Conservation (phyloP, 37 sponge, comb jelly and placozoan species). For the Diacarnus erythraeanus region DNA sequence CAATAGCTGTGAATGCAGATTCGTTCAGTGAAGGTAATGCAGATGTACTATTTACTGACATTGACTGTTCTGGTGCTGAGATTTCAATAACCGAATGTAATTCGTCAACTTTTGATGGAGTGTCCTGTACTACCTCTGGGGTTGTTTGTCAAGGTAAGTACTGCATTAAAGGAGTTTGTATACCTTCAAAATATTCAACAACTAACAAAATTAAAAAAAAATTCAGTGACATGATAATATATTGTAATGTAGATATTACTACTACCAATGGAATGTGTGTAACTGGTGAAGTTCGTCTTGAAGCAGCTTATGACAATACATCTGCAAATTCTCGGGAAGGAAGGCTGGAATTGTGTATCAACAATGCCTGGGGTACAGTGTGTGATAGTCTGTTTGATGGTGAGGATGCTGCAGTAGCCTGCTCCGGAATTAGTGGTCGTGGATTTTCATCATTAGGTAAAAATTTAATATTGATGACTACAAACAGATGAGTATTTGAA, state of each 20-base stretch:
- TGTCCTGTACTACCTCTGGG: constrained; percentile 1
- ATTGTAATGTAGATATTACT: not conserved
- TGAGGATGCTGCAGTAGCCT: constrained; percentile 24
- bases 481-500: too few species aligned
- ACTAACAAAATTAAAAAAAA: not conserved
- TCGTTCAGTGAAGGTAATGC: constrained; percentile 18
- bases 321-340: not conserved
- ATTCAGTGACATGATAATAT: not conserved
- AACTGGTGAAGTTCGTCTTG: constrained; percentile 15
- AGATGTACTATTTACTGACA: not conserved
- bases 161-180: too few species aligned
- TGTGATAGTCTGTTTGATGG: constrained; percentile 7
- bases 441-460: constrained; percentile 4
- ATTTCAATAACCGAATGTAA: not conserved
- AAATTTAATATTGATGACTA: too few species aligned
- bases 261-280: not conserved
- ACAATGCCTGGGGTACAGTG: constrained; percentile 39
- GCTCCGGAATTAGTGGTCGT: not conserved
- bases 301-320: not conserved
- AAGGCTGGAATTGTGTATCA: constrained; percentile 23
- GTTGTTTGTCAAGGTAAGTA: constrained; percentile 38
- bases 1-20: constrained; percentile 31
- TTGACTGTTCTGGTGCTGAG: not conserved
- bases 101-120: not conserved
- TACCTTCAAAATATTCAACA: too few species aligned